Conservation (phyloP, 2,888 invertebrate species). For the Macrosiphum euphorbiae region DNA sequence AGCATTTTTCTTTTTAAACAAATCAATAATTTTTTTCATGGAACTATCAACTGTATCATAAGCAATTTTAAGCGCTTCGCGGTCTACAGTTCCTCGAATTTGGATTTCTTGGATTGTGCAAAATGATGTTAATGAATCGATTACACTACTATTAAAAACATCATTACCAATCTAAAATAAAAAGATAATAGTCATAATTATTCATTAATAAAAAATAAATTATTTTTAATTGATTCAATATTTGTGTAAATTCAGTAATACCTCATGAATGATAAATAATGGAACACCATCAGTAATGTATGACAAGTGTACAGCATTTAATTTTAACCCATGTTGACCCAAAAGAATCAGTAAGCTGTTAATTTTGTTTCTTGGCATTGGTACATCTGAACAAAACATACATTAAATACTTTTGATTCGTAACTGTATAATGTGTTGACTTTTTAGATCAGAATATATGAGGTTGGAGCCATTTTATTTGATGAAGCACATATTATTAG, state of each 20-base stretch:
- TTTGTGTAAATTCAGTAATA: conserved; percentile 27
- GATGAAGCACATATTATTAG: neutral
- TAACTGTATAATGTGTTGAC: neutral
- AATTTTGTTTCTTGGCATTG: conserved; percentile 27
- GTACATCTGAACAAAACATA: conserved; percentile 27
- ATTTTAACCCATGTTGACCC: conserved; percentile 63
- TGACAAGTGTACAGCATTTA: conserved; percentile 65
- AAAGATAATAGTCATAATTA: conserved; percentile 18
- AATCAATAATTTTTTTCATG: conserved; percentile 64
- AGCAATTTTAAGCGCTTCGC: conserved; percentile 62
- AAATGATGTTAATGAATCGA: conserved; percentile 63
- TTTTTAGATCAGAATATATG: neutral
- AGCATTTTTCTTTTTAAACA: conserved; percentile 65
- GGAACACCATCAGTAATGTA: conserved; percentile 65
- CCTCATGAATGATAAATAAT: conserved; percentile 66
- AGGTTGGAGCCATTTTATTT: neutral
- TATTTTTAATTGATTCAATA: neutral
- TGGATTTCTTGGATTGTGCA: conserved; percentile 64
- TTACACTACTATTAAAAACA: conserved; percentile 61
- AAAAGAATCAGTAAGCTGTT: conserved; percentile 63
- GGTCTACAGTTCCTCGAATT: conserved; percentile 61
- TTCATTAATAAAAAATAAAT: neutral
- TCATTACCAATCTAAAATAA: conserved; percentile 65
- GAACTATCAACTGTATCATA: conserved; percentile 63
- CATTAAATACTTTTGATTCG: neutral